Percentiles rank a stretch among this genome's conserved stretches.
These are phyloP conservation scores for Pseudoips prasinana DNA, from an alignment of 2,888 invertebrate species.

Conservation along the genomic window DNA sequence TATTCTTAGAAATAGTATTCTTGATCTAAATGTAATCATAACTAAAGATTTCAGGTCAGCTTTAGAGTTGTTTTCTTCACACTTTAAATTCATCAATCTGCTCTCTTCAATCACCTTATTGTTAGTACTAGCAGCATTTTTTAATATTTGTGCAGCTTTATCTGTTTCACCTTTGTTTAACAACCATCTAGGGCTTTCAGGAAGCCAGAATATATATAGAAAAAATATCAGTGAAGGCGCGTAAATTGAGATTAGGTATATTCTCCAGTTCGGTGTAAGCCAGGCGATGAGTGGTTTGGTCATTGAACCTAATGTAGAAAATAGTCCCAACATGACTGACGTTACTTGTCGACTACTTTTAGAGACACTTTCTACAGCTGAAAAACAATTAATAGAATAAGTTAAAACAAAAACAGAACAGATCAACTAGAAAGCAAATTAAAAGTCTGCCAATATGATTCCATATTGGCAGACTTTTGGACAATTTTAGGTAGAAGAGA, in stretches of 20 bases:
- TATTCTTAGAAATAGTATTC: conserved; percentile 42
- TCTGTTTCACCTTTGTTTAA: conserved; percentile 84
- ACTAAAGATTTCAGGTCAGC: conserved; percentile 9
- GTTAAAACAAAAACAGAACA: too few species aligned
- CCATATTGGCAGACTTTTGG: too few species aligned
- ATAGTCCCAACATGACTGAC: conserved; percentile 20
- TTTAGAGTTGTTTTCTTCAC: conserved; percentile 32
- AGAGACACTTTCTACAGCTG: conserved; percentile 61
- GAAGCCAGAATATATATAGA: conserved; percentile 83
- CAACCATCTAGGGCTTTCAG: conserved; percentile 89
- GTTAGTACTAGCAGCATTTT: conserved; percentile 76
- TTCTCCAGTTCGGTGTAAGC: conserved; percentile 84
- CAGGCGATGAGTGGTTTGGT: conserved; percentile 23
- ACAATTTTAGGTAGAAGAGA: too few species aligned
- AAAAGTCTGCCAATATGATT: too few species aligned
- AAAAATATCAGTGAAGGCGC: conserved; percentile 84
- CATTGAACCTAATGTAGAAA: conserved; percentile 14
- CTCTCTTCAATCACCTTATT: conserved; percentile 43
- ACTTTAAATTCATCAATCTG: conserved; percentile 37
- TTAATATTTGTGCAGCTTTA: conserved; percentile 82
- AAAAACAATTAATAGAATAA: too few species aligned
- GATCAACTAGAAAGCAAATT: too few species aligned
- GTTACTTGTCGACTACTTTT: conserved; percentile 32
- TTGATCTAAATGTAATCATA: conserved; percentile 37
- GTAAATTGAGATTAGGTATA: conserved; percentile 83